Evolutionary conservation across 2,888 invertebrate genomes (phyloP), one percentile per base, ranked within the genome.

Genomic region (Tridacna gigas): DNA sequence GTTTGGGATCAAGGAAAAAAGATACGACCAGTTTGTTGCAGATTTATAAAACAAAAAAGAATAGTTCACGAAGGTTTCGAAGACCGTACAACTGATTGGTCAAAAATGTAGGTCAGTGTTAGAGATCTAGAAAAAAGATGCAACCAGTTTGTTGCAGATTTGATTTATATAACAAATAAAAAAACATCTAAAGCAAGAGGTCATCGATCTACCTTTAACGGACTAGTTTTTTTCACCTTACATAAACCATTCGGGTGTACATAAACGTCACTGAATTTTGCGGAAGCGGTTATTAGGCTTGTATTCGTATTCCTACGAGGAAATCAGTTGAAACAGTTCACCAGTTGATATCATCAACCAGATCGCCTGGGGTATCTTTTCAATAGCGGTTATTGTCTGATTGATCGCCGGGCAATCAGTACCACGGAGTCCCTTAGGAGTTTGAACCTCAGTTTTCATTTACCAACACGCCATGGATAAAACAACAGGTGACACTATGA

Each of bases 401-500:
- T 69, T 47, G 69, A 69, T 69, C 26, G 22, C n/a, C 15, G 22
- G 47, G 25, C 48, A 69, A 69, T 69, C 48, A 69, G 69, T 69
- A 47, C 69, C 7, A 12, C 47, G 20, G 4, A 2, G 20, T 48
- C 69, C 48, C 69, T 1, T 20, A 47, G 47, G 69, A 22, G 37
- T 48, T 69, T 25, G 15, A n/a, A 37, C 69, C 37, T 48, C 69
- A n/a, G 9, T 69, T 69, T 69, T 69, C 69, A 69, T 22, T 69
- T 48, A 47, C 13, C n/a, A 48, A 47, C 69, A 69, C 69, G 69
- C 69, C 15, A 69, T 26, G 15, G 69, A 69, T 69, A 28, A 69
- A 69, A 45, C 18, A n/a, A 47, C 12, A 28, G 26, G 56, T 20
- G 15, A 56, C 15, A 56, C 20, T 20, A 20, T 11, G 15, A 20